These are phyloP conservation scores for Aegotheles bennettii DNA, from an alignment of 2,113 vertebrate genomes.

Conservation along the genomic window DNA sequence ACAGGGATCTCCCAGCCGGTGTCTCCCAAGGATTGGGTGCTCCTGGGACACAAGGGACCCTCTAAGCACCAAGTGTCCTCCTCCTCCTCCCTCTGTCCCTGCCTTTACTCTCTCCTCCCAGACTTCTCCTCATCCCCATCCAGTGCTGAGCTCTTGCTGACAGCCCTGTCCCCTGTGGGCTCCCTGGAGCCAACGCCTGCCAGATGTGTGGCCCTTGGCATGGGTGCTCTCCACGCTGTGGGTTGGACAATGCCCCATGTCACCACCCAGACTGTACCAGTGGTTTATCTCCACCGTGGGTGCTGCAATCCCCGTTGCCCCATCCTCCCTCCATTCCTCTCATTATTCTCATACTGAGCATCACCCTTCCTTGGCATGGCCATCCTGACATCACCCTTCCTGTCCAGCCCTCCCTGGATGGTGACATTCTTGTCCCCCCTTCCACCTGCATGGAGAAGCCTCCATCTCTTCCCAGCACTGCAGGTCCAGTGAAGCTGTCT, in stretches of 20 bases:
- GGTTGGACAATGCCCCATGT: neutral
- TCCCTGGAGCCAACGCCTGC: neutral
- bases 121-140: no score
- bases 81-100: neutral
- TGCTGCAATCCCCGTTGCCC: neutral
- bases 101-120: neutral
- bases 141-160: neutral
- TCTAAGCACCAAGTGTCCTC: neutral
- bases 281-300: neutral
- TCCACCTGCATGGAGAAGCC: neutral
- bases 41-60: no score
- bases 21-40: no score
- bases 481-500: no score
- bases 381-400: neutral
- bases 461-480: neutral
- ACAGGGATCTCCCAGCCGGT: no score
- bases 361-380: neutral
- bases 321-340: neutral
- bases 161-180: neutral
- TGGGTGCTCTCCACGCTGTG: rapidly evolving
- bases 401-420: neutral
- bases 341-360: neutral
- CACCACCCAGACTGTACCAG: neutral
- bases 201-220: neutral
- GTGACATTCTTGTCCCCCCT: neutral